phyloP scores from a whole-genome alignment of 2,797 vertebrate species.

The Erethizon dorsatum region DNA sequence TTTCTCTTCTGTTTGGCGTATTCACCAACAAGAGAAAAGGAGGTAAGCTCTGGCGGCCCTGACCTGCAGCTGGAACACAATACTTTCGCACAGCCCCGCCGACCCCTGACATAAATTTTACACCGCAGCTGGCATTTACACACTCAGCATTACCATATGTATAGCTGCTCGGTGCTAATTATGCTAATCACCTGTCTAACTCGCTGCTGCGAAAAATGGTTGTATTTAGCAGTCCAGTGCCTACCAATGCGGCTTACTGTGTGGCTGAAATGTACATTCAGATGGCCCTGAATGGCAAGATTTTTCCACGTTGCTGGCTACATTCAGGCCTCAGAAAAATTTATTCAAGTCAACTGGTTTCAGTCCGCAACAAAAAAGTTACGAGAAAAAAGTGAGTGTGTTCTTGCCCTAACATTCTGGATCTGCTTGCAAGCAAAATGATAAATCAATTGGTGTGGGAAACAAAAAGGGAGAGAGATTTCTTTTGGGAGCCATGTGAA shows the following conservation, averaged over 20 bases:
- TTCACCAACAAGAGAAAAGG: slow-evolving; percentile 92
- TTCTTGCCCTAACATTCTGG: slow-evolving; percentile 93
- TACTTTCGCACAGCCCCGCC: slow-evolving; percentile 94
- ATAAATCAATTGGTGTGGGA: slow-evolving; percentile 95
- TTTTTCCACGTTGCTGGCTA: slow-evolving; percentile 99
- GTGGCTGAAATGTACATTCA: slow-evolving; percentile 99
- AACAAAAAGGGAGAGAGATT: slow-evolving; percentile 92
- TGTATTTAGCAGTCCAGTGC: slow-evolving; percentile 99
- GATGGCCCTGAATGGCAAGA: slow-evolving; percentile 97
- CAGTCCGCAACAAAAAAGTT: slow-evolving; percentile 94
- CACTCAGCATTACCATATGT: slow-evolving; percentile 99
- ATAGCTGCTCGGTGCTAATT: slow-evolving; percentile 98
- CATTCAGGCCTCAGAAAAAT: slow-evolving; percentile 97
- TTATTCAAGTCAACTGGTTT: slow-evolving; percentile 98
- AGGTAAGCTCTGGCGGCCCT: slow-evolving; percentile 92
- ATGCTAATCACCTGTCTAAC: slow-evolving; percentile 99
- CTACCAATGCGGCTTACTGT: slow-evolving; percentile 98
- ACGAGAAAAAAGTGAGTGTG: slow-evolving; percentile 94
- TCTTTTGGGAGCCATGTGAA: slow-evolving; percentile 92
- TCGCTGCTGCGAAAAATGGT: slow-evolving; percentile 97
- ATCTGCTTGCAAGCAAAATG: slow-evolving; percentile 94
- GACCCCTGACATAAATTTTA: slow-evolving; percentile 99
- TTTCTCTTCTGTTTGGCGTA: slow-evolving; percentile 92
- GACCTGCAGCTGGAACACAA: slow-evolving; percentile 96
- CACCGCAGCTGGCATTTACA: slow-evolving; percentile 98